phyloP scores from a whole-genome alignment of 2,113 vertebrate species.

The Nicator chloris region DNA sequence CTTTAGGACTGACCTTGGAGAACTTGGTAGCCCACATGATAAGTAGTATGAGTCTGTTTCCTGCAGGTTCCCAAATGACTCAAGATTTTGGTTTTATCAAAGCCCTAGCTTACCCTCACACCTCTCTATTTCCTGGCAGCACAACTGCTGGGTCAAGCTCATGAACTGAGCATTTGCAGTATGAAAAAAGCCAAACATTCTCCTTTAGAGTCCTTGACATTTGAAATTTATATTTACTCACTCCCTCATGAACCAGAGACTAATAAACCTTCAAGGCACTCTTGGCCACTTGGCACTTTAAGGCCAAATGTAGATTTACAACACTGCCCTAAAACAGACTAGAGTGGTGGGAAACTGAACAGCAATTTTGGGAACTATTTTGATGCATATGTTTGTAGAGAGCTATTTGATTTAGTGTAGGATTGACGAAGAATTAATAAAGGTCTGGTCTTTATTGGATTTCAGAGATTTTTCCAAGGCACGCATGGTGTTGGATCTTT shows the following conservation, averaged over 20 bases:
- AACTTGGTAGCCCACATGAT: background rate
- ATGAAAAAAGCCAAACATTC: background rate
- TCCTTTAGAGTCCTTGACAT: background rate
- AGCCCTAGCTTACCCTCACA: background rate
- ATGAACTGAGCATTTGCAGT: background rate
- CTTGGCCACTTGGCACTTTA: background rate
- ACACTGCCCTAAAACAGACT: background rate
- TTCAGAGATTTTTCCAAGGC: background rate
- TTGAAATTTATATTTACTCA: background rate
- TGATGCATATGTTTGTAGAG: background rate
- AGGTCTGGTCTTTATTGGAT: background rate
- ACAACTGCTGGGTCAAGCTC: rapidly evolving
- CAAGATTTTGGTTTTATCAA: background rate
- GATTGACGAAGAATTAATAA: background rate
- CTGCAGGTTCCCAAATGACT: background rate
- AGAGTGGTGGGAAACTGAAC: background rate
- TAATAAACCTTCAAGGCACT: background rate
- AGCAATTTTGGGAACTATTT: background rate
- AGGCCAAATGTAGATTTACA: background rate
- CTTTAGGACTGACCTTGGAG: background rate
- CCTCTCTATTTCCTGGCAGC: background rate
- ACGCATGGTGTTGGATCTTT: background rate
- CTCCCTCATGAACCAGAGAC: background rate
- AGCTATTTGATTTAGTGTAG: background rate
- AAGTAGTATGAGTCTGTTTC: background rate